Base-by-base conservation (phyloP, 1,140 invertebrate species). In the Drosophila sulfurigaster region DNA sequence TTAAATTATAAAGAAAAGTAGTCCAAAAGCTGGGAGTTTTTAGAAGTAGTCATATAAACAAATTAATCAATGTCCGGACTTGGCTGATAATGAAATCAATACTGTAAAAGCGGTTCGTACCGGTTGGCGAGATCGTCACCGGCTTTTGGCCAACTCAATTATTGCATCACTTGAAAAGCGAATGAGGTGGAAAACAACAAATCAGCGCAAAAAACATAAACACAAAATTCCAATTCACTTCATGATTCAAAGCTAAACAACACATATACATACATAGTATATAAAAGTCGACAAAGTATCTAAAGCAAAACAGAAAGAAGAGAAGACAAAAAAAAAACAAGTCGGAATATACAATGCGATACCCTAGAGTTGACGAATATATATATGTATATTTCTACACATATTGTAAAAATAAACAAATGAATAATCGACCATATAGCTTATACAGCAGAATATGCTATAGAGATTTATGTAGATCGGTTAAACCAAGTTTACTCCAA, bases 171-270 rank as follows among this genome's bases (percentile, higher is more conserved):
- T 48, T 20, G 5, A 32, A n/a, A 16, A 28, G 10, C 41, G 45
- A 69, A 69, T 54, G 10, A 16, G 30, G 15, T 49, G 28, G 43
- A 30, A 54, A 63, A 51, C 35, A 70, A 58, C 60, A 60, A 65
- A 65, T 35, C 8, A 65, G 54, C 16, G 20, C 45, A 58, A 20
- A 64, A 52, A 68, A 71, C 45, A 75, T 62, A 71, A 58, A 46
- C 67, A 75, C 51, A 38, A 16, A 68, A 56, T 68, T 38, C 46
- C 20, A 38, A 66, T 66, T 72, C 45, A 25, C n/a, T 30, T 35
- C 16, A 43, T 49, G 38, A 52, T 67, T 59, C 25, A 52, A 67
- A 63, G 20, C 15, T 20, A 57, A 62, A 75, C 51, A 63, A 49
- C 57, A 60, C 16, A 69, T 43, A 41, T 62, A 60, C 16, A 69